Evolutionary conservation across 1,140 invertebrate species (phyloP), one percentile per base, ranked within the genome.

Genomic region (Monochamus saltuarius): DNA sequence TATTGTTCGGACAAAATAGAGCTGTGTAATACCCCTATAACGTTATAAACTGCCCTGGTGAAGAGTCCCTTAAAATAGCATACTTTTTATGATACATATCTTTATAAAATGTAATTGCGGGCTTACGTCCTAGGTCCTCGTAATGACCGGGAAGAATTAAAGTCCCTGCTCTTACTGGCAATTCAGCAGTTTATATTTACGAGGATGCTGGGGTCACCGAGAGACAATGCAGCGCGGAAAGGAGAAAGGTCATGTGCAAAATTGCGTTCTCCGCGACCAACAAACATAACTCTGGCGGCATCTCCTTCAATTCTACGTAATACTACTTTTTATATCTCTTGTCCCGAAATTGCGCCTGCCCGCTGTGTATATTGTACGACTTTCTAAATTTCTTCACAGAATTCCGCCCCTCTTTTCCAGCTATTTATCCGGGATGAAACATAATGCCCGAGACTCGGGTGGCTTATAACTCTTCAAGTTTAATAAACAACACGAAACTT

Each of bases 271-370:
- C 47, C 39, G 14, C 19, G 22, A 13, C 47, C 37, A 45, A 59
- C 56, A 50, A 50, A 59, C 51, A 50, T 59, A 59, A 59, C 56
- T 59, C 56, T 50, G 50, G 46, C 56, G 47, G 56, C 51, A 49
- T 59, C 56, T 49, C 47, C 45, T 59, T 59, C 56, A 59, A 59
- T 59, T 59, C 47, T 11, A 36, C 46, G 56, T 59, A 51, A 59
- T 59, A 36, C 47, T 17, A 38, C 7, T 57, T 59, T 59, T 59
- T 59, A 51, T 51, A 35, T 51, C 40, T 14, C 39, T 38, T 42
- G 7, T 19, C 29, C 45, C 45, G 19, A 22, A 22, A 47, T 29
- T 22, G 7, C 11, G 10, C 17, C 45, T n/a, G 10, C 55, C 55
- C 46, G 55, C 55, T 57, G 55, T 57, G 55, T 47, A 19, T 57